These are phyloP conservation scores for Nothocercus julius DNA, from an alignment of 2,113 vertebrate species.

Conservation along the genomic window DNA sequence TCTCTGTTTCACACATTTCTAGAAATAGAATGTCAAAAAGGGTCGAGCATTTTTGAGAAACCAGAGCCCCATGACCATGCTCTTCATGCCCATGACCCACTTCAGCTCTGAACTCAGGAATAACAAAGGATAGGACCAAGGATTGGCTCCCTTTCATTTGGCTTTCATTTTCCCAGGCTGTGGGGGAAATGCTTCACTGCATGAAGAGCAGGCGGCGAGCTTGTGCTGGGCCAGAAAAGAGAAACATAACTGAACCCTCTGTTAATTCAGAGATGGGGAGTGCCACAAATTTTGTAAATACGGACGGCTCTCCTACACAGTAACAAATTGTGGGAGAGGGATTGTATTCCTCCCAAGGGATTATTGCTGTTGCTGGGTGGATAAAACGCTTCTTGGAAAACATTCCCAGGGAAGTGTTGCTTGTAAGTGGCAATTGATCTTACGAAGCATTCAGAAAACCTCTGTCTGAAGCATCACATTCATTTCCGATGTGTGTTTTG, in stretches of 20 bases:
- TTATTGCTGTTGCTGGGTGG: not conserved
- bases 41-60: not conserved
- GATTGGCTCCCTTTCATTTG: rapidly evolving
- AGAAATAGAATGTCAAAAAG: not conserved
- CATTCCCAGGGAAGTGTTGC: not conserved
- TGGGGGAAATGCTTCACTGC: not conserved
- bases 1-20: not conserved
- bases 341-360: not conserved
- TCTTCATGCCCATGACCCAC: too few relatives aligned
- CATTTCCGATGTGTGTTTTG: not conserved
- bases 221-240: not conserved
- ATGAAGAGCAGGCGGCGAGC: not conserved
- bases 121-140: not conserved
- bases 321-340: not conserved
- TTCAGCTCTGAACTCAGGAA: not conserved
- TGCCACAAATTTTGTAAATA: not conserved
- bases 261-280: not conserved
- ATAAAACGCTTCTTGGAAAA: not conserved
- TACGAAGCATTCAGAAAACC: not conserved
- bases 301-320: not conserved
- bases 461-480: not conserved
- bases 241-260: not conserved
- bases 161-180: not conserved
- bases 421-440: not conserved
- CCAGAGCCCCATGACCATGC: not conserved